Evolutionary conservation across 1,140 invertebrate genomes (phyloP).

Genomic region (Conus betulinus): DNA sequence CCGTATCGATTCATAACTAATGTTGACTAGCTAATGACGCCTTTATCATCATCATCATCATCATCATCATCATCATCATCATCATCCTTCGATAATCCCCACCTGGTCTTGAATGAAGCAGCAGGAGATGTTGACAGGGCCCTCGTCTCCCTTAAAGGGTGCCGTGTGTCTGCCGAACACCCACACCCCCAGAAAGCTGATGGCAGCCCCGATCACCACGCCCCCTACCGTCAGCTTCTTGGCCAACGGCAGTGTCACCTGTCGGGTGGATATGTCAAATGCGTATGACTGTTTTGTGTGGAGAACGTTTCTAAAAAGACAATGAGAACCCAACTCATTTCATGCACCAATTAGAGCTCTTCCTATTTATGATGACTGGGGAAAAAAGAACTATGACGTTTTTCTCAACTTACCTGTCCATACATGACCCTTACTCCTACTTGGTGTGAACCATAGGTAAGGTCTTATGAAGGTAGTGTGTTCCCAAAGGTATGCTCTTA

Average conservation of each 20-base stretch:
- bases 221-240: slow-evolving; percentile 38
- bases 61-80: no score
- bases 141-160: not conserved
- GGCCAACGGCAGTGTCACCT: slow-evolving; percentile 23
- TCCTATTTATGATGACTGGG: no score
- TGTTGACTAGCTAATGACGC: no score
- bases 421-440: no score
- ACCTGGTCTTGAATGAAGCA: slow-evolving; percentile 37
- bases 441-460: no score
- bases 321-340: not conserved
- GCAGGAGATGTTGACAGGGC: slow-evolving; percentile 20
- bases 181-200: slow-evolving; percentile 36
- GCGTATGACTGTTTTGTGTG: not conserved
- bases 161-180: slow-evolving; percentile 40
- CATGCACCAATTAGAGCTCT: no score
- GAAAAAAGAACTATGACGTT: no score
- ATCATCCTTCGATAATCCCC: not conserved
- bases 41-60: not conserved
- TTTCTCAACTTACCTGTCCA: no score
- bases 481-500: no score
- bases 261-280: not conserved
- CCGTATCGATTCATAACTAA: no score
- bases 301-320: not conserved
- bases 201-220: not conserved
- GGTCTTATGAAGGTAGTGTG: no score